A percentile compares a stretch with the other conserved stretches of the same genome.
Conservation (phyloP, 2,113 vertebrate genomes). For the Passer montanus region DNA sequence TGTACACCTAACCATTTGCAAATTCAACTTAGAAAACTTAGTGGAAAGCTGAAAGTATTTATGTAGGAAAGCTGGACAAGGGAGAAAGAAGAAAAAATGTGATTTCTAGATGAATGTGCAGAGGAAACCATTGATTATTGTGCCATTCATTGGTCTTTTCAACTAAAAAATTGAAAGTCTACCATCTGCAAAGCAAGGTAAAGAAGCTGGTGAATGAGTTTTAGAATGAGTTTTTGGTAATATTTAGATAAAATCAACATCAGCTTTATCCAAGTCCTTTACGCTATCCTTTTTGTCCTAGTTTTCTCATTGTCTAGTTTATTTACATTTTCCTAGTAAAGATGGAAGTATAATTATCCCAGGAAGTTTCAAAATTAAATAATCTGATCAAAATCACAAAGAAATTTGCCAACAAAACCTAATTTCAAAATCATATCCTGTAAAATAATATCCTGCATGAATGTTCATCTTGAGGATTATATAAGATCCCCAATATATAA, state of each 20-base stretch:
- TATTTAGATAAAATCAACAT: background rate
- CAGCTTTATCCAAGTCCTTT: background rate
- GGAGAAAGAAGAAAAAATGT: background rate
- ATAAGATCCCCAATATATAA: background rate
- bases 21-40: background rate
- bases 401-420: background rate
- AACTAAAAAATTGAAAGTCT: background rate
- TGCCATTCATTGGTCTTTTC: background rate
- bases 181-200: background rate
- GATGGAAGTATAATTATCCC: background rate
- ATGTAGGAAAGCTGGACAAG: background rate
- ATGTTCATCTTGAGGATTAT: background rate
- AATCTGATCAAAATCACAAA: background rate
- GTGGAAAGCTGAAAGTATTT: background rate
- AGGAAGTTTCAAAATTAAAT: background rate
- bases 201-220: background rate
- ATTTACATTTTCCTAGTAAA: background rate
- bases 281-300: rapidly evolving
- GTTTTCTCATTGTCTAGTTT: background rate
- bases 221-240: background rate
- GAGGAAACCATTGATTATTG: background rate
- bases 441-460: background rate
- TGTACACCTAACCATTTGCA: background rate
- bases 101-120: background rate
- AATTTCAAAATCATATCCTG: background rate